A percentile compares a stretch with the other conserved stretches of the same genome.
phyloP scores from a whole-genome alignment of 2,888 invertebrate genomes.

The Congeria kusceri region DNA sequence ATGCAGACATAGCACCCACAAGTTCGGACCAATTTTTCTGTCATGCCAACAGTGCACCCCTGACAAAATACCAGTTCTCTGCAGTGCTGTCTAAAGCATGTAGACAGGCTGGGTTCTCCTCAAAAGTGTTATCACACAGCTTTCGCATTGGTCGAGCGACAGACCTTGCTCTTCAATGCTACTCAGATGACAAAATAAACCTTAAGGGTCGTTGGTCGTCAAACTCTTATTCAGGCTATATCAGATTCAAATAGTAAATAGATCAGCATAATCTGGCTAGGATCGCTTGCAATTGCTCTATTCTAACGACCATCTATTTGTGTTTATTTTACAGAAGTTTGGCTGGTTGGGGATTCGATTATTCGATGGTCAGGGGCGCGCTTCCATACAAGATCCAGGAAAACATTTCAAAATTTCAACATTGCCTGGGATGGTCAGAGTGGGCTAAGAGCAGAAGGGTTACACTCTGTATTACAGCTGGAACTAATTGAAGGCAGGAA shows the following conservation, averaged over 20 bases:
- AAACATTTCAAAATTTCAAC: neutral
- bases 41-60: slow-evolving; percentile 17
- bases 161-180: slow-evolving; percentile 16
- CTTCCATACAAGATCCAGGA: neutral
- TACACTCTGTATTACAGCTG: slow-evolving; percentile 24
- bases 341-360: slow-evolving; percentile 37
- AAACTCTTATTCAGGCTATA: slow-evolving; percentile 19
- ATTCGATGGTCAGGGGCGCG: slow-evolving; percentile 25
- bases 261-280: neutral
- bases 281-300: neutral
- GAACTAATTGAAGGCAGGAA: neutral
- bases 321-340: slow-evolving; percentile 27
- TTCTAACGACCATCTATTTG: neutral
- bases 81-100: slow-evolving; percentile 27
- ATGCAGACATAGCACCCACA: neutral
- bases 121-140: slow-evolving; percentile 14
- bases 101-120: neutral
- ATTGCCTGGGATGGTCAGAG: slow-evolving; percentile 23
- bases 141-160: slow-evolving; percentile 42
- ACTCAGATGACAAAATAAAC: slow-evolving; percentile 23
- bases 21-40: slow-evolving; percentile 2
- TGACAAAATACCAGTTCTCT: slow-evolving; percentile 38
- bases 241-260: slow-evolving; percentile 6
- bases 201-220: slow-evolving; percentile 44
- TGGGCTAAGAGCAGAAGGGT: slow-evolving; percentile 8